phyloP scores from a whole-genome alignment of 2,113 vertebrate species.

The Apeltes quadracus region DNA sequence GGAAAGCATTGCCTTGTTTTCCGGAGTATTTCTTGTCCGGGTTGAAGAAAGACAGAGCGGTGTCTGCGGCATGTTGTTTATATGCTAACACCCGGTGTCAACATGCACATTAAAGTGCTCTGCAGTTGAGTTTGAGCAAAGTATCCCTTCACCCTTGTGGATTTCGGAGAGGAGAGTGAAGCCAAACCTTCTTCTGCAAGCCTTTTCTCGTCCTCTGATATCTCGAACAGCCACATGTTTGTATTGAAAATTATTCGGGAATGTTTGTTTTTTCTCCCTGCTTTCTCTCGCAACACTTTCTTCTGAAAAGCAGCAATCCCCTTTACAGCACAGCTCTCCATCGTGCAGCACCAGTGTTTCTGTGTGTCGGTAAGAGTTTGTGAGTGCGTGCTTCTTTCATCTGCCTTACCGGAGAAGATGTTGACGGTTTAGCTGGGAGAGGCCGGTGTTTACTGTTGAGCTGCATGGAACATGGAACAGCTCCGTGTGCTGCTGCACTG shows the following conservation, averaged over 20 bases:
- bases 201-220: conserved; percentile 70
- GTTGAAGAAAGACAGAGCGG: conserved; percentile 10
- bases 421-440: conserved; percentile 75
- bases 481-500: conserved; percentile 42
- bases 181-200: conserved; percentile 53
- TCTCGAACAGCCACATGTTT: conserved; percentile 81
- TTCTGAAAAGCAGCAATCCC: conserved; percentile 79
- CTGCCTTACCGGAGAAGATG: conserved; percentile 74
- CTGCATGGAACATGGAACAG: conserved; percentile 65
- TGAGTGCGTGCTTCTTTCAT: conserved; percentile 79
- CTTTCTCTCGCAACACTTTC: conserved; percentile 62
- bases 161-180: conserved; percentile 52
- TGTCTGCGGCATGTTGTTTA: conserved; percentile 44
- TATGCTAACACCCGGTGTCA: conserved; percentile 29
- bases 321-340: conserved; percentile 71
- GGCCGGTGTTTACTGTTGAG: conserved; percentile 72
- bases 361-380: conserved; percentile 79
- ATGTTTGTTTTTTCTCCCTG: conserved; percentile 30
- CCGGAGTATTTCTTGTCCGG: conserved; percentile 4
- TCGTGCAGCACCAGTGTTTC: conserved; percentile 65
- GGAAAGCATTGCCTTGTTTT: conserved; percentile 31
- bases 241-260: conserved; percentile 73
- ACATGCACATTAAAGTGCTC: conserved; percentile 39
- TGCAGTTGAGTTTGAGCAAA: conserved; percentile 51
- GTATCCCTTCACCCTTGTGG: conserved; percentile 66